A percentile compares a stretch with the other conserved stretches of the same genome.
Conservation (phyloP, 35 echinoderm and acorn worm genomes). For the Patiria miniata region DNA sequence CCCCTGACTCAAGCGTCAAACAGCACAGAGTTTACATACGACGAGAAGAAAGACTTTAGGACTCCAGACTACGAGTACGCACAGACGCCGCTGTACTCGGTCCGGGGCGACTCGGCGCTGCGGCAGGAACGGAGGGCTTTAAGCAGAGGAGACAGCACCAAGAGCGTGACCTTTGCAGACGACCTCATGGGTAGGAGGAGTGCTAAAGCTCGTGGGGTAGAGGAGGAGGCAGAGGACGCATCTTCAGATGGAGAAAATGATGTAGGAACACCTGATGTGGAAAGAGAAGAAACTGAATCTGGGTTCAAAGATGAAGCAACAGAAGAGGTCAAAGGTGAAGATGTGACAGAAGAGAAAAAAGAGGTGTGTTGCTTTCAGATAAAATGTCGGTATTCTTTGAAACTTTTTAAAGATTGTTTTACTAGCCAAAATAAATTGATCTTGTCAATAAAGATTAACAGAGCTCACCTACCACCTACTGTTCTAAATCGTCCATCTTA, state of each 20-base stretch:
- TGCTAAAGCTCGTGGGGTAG: conserved; percentile 8
- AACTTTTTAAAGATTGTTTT: too few relatives aligned
- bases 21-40: conserved; percentile 59
- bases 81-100: conserved; percentile 22
- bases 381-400: background rate
- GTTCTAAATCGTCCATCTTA: too few relatives aligned
- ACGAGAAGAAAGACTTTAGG: conserved; percentile 71
- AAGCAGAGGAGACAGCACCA: conserved; percentile 72
- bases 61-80: conserved; percentile 77
- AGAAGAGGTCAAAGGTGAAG: background rate
- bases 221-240: background rate
- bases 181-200: conserved; percentile 44
- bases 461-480: too few relatives aligned
- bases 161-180: conserved; percentile 92
- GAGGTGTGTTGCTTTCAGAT: background rate
- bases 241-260: background rate
- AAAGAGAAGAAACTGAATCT: background rate
- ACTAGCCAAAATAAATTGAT: too few relatives aligned
- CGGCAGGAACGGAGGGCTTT: background rate
- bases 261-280: background rate
- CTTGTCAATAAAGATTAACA: too few relatives aligned
- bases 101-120: conserved; percentile 3
- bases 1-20: background rate
- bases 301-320: background rate
- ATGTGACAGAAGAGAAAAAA: background rate